Evolutionary conservation across 1,140 invertebrate species (phyloP), one percentile per base, ranked within the genome.

Genomic region (Achroia grisella): DNA sequence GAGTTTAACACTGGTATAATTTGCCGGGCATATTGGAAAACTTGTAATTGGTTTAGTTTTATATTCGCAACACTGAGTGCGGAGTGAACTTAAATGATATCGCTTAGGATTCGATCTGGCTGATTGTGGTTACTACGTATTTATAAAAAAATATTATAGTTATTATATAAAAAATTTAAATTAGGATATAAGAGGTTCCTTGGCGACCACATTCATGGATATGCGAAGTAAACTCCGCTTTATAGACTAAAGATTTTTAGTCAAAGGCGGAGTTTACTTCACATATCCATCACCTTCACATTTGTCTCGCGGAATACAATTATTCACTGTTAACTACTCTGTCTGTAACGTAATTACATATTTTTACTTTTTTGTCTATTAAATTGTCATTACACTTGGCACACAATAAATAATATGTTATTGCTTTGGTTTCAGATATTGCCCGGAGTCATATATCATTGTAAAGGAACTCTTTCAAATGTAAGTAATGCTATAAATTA

Each of bases 11-110:
- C 71, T 71, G 62, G 57, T 72, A 78, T 81, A 75, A 79, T 77
- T 79, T 73, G 67, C 69, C 61, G 62, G 70, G 65, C 71, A 79
- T 81, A 79, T 77, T 81, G 77, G 75, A 75, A 81, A 81, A 81
- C 77, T 81, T 81, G 69, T 79, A 81, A 81, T 81, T 81, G 75
- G 68, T 77, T 81, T 79, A 75, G 73, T 79, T 79, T 82, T 78
- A 77, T 82, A 79, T 77, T 75, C 68, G 66, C 61, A 56, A 54
- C 61, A 62, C 63, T 76, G 62, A 77, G 67, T 75, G 62, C 58
- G 48, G 35, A 51, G 48, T 39, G 46, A 71, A 76, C 64, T 76
- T 67, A 71, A 72, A 75, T 71, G 53, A 76, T 71, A 73, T 72
- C 62, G 64, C 53, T 69, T 65, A 69, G 53, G 51, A 62, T 61